Evolutionary conservation across 1,140 invertebrate genomes (phyloP), one percentile per base, ranked within the genome.

Genomic region (Hormaphis cornu): DNA sequence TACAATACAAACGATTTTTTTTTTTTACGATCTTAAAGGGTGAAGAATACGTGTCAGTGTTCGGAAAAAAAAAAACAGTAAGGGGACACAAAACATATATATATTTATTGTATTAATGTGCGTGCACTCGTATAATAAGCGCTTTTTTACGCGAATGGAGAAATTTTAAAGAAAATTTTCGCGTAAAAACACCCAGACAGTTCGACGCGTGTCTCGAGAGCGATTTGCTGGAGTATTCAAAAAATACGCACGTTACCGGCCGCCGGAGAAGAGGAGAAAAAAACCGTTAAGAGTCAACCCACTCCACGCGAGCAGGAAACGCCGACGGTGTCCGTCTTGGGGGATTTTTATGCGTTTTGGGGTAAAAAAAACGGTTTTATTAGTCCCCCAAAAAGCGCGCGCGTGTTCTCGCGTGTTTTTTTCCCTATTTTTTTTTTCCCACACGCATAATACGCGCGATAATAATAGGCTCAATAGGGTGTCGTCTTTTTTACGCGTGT

Each of bases 401-500:
- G 20, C 28, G 61, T 30, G 44, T 28, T 14, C 18, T 12, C 33
- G 22, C 9, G 12, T 33, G 26, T 66, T 16, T 66, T 66, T 66
- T 66, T 46, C 33, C 42, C 33, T 12, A 18, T 20, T 54, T 4
- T n/a, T n/a, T n/a, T n/a, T n/a, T n/a, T n/a, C n/a, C n/a, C n/a
- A n/a, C n/a, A n/a, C n/a, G n/a, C n/a, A n/a, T n/a, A n/a, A n/a
- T n/a, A n/a, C n/a, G n/a, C n/a, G n/a, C n/a, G n/a, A n/a, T n/a
- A n/a, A n/a, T n/a, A n/a, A n/a, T n/a, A n/a, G n/a, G 18, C 54
- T 20, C 22, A 58, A 22, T 66, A 48, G 61, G 61, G 61, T 50
- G 61, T 66, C 61, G 42, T 66, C 61, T 66, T 66, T 66, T 66
- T 66, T n/a, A n/a, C n/a, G n/a, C n/a, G n/a, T n/a, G 30, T 28